Evolutionary conservation across 30 jellyfish, hydroid and myxozoan species (phyloP), one percentile per base, ranked within the genome.

Genomic region (Catostylus mosaicus): DNA sequence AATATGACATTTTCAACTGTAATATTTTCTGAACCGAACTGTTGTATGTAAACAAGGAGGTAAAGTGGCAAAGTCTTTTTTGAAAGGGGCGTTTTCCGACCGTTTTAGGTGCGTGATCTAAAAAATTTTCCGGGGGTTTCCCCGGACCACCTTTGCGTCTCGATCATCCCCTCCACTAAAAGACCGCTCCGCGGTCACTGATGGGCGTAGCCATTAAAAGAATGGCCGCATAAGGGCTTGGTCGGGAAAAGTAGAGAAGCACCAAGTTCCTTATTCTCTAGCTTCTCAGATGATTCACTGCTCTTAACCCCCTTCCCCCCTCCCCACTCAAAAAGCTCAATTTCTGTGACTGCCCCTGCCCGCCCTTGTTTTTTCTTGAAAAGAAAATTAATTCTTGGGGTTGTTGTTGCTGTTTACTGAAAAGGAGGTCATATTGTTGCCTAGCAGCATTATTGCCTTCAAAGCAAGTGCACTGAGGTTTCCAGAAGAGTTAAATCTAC

Each of bases 381-480:
- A n/a, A n/a, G n/a, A n/a, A n/a, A n/a, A n/a, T n/a, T n/a, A n/a
- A n/a, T n/a, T n/a, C n/a, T n/a, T n/a, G n/a, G n/a, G n/a, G n/a
- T 56, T 56, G 32, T 56, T n/a, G 29, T 56, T 20, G 70, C n/a
- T 56, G 70, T 26, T 26, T 11, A 5, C 2, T 37, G 40, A 68
- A 36, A 10, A 12, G 65, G 80, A 68, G 80, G 77, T 31, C 31
- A 11, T n/a, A 30, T 35, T 37, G 80, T 68, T 68, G 56, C 80
- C 62, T 68, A 68, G 80, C 36, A 37, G 37, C 80, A 34, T 36
- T 34, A 68, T 12, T 19, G 26, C 71, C 36, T 23, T 1, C 38
- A 18, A 68, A 31, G 77, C 73, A 61, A 65, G 77, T 65, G 20
- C 14, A 50, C 63, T 9, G 12, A 16, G 71, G 10, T n/a, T 52